Percentiles rank a stretch among this genome's conserved stretches.
Conservation (phyloP, 2,797 vertebrate species). For the Nannoperca australis region DNA sequence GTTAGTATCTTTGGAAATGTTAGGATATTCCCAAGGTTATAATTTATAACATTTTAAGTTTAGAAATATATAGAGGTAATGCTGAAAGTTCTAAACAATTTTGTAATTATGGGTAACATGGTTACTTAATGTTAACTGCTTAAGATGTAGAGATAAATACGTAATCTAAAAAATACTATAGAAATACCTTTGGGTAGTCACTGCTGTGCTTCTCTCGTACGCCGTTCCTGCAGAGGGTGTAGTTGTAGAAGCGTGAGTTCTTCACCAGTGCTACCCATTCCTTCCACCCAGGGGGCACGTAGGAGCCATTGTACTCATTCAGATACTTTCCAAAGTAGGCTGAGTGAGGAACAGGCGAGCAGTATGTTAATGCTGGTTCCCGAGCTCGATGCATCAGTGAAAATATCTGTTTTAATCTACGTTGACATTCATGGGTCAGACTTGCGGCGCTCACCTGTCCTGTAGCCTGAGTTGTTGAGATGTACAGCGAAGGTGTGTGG, state of each 20-base stretch:
- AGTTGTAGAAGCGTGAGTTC: constrained; percentile 99
- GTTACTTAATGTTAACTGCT: background rate
- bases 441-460: constrained; percentile 87
- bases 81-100: background rate
- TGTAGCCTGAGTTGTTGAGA: constrained; percentile 96
- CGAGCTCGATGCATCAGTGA: background rate
- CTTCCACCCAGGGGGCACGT: constrained; percentile 97
- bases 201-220: constrained; percentile 93
- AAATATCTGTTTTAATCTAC: background rate
- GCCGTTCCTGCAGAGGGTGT: constrained; percentile 95
- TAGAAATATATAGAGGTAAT: background rate
- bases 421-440: background rate
- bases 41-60: background rate
- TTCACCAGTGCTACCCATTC: constrained; percentile 98
- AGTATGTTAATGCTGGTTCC: constrained; percentile 1
- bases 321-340: constrained; percentile 99
- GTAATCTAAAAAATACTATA: background rate
- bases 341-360: constrained; percentile 63
- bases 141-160: background rate
- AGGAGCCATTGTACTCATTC: constrained; percentile 98
- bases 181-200: constrained; percentile 90
- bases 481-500: constrained; percentile 94
- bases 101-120: background rate
- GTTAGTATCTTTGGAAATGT: background rate
- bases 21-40: background rate